Base-by-base conservation (phyloP, 2,888 invertebrate species). In the Ephialtes manifestator region DNA sequence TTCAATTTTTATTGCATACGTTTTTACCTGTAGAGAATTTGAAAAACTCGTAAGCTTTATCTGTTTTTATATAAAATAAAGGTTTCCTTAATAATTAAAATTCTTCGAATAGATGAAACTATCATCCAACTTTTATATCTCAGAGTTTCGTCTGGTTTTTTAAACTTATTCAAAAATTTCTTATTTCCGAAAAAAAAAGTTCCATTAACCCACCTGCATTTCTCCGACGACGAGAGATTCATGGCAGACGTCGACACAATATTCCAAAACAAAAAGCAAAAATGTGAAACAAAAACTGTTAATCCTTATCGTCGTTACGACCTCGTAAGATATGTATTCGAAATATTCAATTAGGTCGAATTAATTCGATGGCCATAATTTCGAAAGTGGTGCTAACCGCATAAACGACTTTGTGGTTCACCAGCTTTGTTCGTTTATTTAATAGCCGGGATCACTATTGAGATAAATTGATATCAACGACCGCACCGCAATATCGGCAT, bases 121-220 rank as follows among this genome's bases (percentile, higher is more conserved):
- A 4, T 31, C 2, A 31, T 31, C 5, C 5, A 31, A 2, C 31
- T 31, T 5, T 31, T 4, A 31, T 31, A 31, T 2, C 5, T 31
- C 5, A 31, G 5, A 31, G 0, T 35, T 35, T 35, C 0, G 4
- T 35, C 5, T 35, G 4, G 2, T 4, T 35, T 7, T 7, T 35
- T 3, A 35, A 35, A 35, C 1, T 7, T 35, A 7, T 7, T 35
- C 4, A 35, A 7, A 7, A 39, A 39, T 8, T 8, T 39, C 0
- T 10, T 10, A 39, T 10, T 24, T 24, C 24, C n/a, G n/a, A n/a
- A n/a, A 24, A 24, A 24, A 24, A 24, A 24, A 24, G 2, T 15
- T 28, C 51, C 43, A 15, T 31, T 8, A 5, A 90, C 92, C 86
- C 86, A 93, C 93, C 93, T 93, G 93, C 93, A 93, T 93, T 89